Conservation (phyloP, 2,113 vertebrate genomes). For the Anarrhichthys ocellatus region DNA sequence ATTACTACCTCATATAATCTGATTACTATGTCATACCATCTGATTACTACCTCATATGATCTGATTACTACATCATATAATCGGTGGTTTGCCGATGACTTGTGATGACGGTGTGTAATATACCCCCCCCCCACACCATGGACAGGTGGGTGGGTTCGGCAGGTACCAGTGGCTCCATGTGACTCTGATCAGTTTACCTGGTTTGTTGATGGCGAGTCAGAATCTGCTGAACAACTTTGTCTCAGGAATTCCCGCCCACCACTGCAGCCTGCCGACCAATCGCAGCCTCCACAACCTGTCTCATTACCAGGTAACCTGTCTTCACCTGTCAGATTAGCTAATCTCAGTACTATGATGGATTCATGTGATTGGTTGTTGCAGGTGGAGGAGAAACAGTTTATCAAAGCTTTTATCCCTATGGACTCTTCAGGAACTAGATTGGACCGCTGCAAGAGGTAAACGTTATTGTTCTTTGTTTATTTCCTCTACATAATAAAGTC, state of each 20-base stretch:
- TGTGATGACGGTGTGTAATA: background rate
- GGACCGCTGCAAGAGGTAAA: constrained; percentile 79
- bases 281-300: constrained; percentile 64
- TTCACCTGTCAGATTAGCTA: background rate
- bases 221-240: constrained; percentile 88
- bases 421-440: constrained; percentile 66
- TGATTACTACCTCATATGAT: background rate
- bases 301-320: background rate
- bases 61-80: background rate
- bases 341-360: background rate
- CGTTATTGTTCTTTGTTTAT: accelerated
- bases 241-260: constrained; percentile 82
- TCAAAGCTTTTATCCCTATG: constrained; percentile 77
- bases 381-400: constrained; percentile 49
- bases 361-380: constrained; percentile 40
- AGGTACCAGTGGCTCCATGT: constrained; percentile 87
- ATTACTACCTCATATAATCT: background rate
- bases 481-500: background rate
- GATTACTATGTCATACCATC: background rate
- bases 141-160: constrained; percentile 80
- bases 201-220: constrained; percentile 87
- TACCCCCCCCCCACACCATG: background rate
- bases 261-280: constrained; percentile 76
- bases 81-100: no score
- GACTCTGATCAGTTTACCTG: constrained; percentile 79